These are phyloP conservation scores for Silurus glanis DNA, from an alignment of 2,113 vertebrate species.

Conservation along the genomic window DNA sequence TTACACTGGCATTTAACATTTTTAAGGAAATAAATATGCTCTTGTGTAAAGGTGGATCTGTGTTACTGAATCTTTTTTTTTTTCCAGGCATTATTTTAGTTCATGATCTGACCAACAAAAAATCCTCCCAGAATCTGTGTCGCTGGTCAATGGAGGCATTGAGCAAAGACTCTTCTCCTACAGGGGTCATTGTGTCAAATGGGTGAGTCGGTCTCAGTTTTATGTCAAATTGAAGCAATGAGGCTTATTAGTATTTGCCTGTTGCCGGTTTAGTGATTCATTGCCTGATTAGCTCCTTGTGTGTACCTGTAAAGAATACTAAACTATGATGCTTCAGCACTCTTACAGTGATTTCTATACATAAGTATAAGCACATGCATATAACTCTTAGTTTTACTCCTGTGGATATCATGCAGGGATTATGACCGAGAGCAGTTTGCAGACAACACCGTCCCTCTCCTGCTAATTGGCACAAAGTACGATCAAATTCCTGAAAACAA, in stretches of 20 bases:
- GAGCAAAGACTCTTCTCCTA: slow-evolving; percentile 87
- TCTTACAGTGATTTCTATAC: not conserved
- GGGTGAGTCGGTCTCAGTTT: slow-evolving; percentile 71
- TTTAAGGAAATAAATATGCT: not conserved
- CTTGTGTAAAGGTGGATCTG: not conserved
- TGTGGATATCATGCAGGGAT: slow-evolving; percentile 73
- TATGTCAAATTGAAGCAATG: not conserved
- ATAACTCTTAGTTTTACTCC: not conserved
- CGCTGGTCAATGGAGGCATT: slow-evolving; percentile 93
- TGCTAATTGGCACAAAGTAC: slow-evolving; percentile 95
- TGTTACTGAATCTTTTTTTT: slow-evolving; percentile 12
- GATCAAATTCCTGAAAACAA: slow-evolving; percentile 96
- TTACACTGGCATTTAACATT: not conserved
- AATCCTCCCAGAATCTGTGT: slow-evolving; percentile 96
- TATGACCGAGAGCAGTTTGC: slow-evolving; percentile 95
- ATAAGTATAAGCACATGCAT: not conserved
- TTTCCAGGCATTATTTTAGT: slow-evolving; percentile 92
- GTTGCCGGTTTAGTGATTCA: not conserved
- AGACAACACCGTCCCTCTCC: slow-evolving; percentile 90
- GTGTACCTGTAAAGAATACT: not conserved
- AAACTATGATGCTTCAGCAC: not conserved
- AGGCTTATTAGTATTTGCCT: not conserved
- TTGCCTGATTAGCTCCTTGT: not conserved
- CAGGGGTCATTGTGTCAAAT: slow-evolving; percentile 92
- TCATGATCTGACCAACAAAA: slow-evolving; percentile 98